Conservation (phyloP, 2,113 vertebrate species). For the Dissostichus mawsoni region DNA sequence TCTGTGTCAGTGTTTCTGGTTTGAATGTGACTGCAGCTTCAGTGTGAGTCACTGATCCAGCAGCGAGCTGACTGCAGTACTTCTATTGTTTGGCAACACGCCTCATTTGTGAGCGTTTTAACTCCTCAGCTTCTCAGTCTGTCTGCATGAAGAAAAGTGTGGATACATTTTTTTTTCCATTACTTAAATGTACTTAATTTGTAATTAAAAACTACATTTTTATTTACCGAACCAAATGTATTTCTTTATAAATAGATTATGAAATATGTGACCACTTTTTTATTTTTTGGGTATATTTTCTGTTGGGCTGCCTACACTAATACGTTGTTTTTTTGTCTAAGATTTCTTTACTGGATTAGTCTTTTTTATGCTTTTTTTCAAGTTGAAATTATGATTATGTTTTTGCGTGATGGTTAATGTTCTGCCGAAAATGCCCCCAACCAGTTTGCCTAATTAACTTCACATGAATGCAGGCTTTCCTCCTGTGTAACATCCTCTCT, state of each 20-base stretch:
- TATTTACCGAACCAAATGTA: not conserved
- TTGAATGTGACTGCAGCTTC: conserved; percentile 71
- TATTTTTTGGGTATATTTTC: no score
- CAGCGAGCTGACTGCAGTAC: conserved; percentile 74
- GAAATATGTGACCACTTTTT: no score
- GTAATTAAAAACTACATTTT: not conserved
- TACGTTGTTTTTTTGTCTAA: not conserved
- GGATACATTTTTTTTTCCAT: not conserved
- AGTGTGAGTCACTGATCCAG: conserved; percentile 76
- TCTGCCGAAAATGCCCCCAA: not conserved
- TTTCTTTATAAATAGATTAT: not conserved
- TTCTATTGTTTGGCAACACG: conserved; percentile 69
- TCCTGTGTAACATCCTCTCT: not conserved
- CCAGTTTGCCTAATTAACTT: not conserved
- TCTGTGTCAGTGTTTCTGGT: conserved; percentile 54
- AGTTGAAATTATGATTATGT: no score
- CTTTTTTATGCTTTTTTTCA: no score
- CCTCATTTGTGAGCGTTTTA: conserved; percentile 48
- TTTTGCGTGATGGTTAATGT: not conserved
- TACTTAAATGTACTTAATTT: not conserved
- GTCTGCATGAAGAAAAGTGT: conserved; percentile 11
- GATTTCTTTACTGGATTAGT: no score
- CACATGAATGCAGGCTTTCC: not conserved
- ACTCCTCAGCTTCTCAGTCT: conserved; percentile 35
- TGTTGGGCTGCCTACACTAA: not conserved